phyloP scores from a whole-genome alignment of 92 coral and sea anemone species.

The Porites lobata region DNA sequence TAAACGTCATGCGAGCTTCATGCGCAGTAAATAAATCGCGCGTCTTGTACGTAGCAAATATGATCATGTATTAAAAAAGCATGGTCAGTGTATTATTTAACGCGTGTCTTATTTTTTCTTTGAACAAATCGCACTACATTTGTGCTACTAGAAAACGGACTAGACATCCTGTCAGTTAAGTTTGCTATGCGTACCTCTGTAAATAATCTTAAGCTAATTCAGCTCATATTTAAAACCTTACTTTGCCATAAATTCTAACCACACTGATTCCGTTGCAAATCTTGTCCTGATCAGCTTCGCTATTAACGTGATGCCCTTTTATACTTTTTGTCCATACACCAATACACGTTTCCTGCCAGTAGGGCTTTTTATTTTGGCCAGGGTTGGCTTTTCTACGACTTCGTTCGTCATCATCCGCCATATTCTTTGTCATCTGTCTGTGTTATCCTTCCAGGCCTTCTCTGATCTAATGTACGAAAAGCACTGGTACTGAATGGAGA shows the following conservation, averaged over 20 bases:
- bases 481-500: neutral
- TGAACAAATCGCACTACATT: no score
- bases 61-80: no score
- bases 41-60: no score
- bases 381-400: slow-evolving; percentile 35
- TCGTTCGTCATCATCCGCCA: slow-evolving; percentile 77
- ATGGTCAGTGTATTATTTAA: no score
- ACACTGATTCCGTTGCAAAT: slow-evolving; percentile 84
- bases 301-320: slow-evolving; percentile 44
- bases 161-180: no score
- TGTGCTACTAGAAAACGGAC: no score
- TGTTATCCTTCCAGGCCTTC: slow-evolving; percentile 13
- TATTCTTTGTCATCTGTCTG: neutral
- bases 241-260: slow-evolving; percentile 67
- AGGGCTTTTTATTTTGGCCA: slow-evolving; percentile 28
- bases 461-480: neutral
- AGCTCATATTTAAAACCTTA: neutral
- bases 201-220: no score
- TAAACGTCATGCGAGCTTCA: no score
- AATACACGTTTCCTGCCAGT: slow-evolving; percentile 78
- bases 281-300: slow-evolving; percentile 53
- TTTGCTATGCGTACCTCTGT: no score
- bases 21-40: no score
- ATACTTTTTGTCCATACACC: slow-evolving; percentile 86
- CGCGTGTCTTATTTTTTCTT: no score